Percentiles rank a stretch among this genome's conserved stretches.
Evolutionary conservation across 2,888 invertebrate genomes (phyloP).

Genomic region (Hyles lineata): DNA sequence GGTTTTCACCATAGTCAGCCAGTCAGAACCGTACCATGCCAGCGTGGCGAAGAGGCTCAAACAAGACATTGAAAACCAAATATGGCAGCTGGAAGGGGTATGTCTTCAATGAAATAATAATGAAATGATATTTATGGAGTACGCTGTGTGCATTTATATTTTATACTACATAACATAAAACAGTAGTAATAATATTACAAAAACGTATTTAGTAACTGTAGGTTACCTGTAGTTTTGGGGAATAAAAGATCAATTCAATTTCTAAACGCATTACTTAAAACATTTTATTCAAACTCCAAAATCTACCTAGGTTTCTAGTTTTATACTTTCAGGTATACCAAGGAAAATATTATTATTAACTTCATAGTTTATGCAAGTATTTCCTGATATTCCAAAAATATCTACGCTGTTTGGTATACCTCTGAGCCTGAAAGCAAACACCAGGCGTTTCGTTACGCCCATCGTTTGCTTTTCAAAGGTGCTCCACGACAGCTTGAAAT

Average conservation of each 20-base stretch:
- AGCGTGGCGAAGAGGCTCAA: constrained; percentile 84
- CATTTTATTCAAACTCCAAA: too few species aligned
- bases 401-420: neutral
- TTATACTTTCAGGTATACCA: too few species aligned
- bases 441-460: neutral
- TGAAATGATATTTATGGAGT: neutral
- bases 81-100: constrained; percentile 70
- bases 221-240: too few species aligned
- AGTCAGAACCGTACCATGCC: constrained; percentile 87
- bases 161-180: neutral
- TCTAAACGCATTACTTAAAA: too few species aligned
- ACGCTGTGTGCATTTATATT: neutral
- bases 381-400: neutral
- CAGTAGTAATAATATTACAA: too few species aligned
- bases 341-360: too few species aligned
- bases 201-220: too few species aligned
- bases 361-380: neutral
- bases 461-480: constrained; percentile 13
- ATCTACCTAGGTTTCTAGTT: too few species aligned
- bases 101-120: constrained; percentile 33
- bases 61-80: constrained; percentile 83
- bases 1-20: constrained; percentile 87
- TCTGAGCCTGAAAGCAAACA: neutral
- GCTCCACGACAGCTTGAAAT: neutral
- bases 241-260: too few species aligned